Conservation (phyloP, 2,797 vertebrate species). For the Benthosema pterotum region DNA sequence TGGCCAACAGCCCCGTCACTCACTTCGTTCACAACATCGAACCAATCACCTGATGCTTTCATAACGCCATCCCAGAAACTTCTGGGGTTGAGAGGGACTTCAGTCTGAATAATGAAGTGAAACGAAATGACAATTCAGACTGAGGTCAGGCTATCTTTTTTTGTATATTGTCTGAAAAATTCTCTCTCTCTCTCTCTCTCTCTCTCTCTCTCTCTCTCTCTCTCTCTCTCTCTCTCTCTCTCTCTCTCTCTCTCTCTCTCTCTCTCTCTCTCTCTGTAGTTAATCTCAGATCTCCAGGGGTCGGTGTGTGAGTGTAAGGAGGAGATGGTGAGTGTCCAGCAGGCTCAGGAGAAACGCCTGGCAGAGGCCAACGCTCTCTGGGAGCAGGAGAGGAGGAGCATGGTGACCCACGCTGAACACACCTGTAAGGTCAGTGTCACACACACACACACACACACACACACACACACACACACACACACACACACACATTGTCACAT, state of each 20-base stretch:
- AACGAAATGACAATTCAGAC: no score
- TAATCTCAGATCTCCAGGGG: constrained; percentile 86
- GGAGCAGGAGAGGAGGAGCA: constrained; percentile 86
- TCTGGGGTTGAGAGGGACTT: no score
- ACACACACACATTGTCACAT: no score
- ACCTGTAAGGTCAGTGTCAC: constrained; percentile 61
- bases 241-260: constrained; percentile 23
- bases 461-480: no score
- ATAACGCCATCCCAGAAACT: no score
- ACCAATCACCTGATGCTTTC: no score
- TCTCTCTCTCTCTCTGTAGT: constrained; percentile 67
- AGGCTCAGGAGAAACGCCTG: constrained; percentile 78
- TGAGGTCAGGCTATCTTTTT: no score
- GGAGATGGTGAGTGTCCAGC: constrained; percentile 81
- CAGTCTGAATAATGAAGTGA: no score
- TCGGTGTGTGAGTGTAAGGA: constrained; percentile 82
- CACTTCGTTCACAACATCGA: no score
- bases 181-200: background rate
- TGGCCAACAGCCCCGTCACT: no score
- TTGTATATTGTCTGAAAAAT: no score
- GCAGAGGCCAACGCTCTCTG: constrained; percentile 80
- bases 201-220: background rate
- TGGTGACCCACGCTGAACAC: constrained; percentile 76
- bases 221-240: constrained; percentile 7
- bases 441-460: no score